Evolutionary conservation across 37 sponge, comb jelly and placozoan genomes (phyloP).

Genomic region (Ephydatia muelleri): DNA sequence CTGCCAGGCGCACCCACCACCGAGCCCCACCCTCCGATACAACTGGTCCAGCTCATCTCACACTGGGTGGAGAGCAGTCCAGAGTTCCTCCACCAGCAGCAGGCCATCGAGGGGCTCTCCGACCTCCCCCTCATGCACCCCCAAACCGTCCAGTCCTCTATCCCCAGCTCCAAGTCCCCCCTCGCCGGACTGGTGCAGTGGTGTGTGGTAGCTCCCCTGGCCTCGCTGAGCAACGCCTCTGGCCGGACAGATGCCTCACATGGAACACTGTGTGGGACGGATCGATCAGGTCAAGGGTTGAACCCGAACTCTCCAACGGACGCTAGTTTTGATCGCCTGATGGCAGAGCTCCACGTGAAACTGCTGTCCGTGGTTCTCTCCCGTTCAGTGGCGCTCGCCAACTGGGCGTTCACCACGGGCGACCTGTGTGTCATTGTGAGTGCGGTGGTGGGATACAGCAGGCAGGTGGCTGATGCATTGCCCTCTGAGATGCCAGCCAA

Average conservation of each 20-base stretch:
- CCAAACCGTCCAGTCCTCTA: not conserved
- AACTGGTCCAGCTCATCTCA: slow-evolving; percentile 41
- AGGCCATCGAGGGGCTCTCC: slow-evolving; percentile 12
- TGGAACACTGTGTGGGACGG: not conserved
- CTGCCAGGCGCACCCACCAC: slow-evolving; percentile 2
- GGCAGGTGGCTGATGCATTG: slow-evolving; percentile 1
- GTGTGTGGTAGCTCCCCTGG: slow-evolving; percentile 54
- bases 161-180: slow-evolving; percentile 5
- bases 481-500: not conserved
- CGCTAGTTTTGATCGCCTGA: not conserved
- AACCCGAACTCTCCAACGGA: not conserved
- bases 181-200: slow-evolving; percentile 61
- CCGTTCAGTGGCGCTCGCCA: not conserved
- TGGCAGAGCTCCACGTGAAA: slow-evolving; percentile 48
- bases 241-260: not conserved
- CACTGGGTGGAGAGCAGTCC: slow-evolving; percentile 53
- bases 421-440: slow-evolving; percentile 28
- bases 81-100: slow-evolving; percentile 29
- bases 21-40: slow-evolving; percentile 36
- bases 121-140: not conserved
- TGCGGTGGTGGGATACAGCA: slow-evolving; percentile 19
- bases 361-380: slow-evolving; percentile 38
- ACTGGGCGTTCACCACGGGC: not conserved
- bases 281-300: not conserved
- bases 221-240: not conserved